A percentile compares a stretch with the other conserved stretches of the same genome.
These are phyloP conservation scores for Oscheius sp. DNA, from an alignment of 2,888 invertebrate genomes.

Conservation along the genomic window DNA sequence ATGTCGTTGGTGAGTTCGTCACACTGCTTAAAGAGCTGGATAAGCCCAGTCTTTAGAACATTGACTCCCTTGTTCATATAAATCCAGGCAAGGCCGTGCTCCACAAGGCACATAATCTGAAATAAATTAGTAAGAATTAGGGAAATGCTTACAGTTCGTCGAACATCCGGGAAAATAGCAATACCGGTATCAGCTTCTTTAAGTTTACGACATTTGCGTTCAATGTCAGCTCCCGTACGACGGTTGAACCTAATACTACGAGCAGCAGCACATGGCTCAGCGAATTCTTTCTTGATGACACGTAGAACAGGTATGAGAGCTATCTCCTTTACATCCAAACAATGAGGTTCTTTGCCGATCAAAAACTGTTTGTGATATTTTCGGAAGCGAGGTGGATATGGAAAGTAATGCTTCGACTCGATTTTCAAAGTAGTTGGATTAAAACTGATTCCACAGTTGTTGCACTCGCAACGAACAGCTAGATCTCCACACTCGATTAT, in stretches of 20 bases:
- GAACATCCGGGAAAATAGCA: constrained; percentile 5
- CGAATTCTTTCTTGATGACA: constrained; percentile 29
- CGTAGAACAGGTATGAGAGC: constrained; percentile 12
- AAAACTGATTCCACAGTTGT: constrained; percentile 42
- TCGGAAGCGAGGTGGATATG: constrained; percentile 20
- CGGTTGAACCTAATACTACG: constrained; percentile 17
- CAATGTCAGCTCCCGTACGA: constrained; percentile 9
- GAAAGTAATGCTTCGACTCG: constrained; percentile 32
- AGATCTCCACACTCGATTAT: constrained; percentile 34
- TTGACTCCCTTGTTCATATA: constrained; percentile 19
- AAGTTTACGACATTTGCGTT: constrained; percentile 21
- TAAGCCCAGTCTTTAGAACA: constrained; percentile 10
- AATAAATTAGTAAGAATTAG: neutral
- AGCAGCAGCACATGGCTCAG: constrained; percentile 17
- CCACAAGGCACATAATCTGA: constrained; percentile 26
- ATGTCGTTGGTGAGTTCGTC: constrained; percentile 15
- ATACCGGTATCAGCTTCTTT: constrained; percentile 7
- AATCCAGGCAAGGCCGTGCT: constrained; percentile 21
- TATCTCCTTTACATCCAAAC: constrained; percentile 24
- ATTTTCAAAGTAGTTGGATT: constrained; percentile 37
- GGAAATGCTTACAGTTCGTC: constrained; percentile 15
- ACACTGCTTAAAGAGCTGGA: constrained; percentile 19
- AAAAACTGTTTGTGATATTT: constrained; percentile 7
- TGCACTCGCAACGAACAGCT: constrained; percentile 35
- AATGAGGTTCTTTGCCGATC: no score